phyloP scores from a whole-genome alignment of 2,888 invertebrate species.

The Agriopis leucophaearia region DNA sequence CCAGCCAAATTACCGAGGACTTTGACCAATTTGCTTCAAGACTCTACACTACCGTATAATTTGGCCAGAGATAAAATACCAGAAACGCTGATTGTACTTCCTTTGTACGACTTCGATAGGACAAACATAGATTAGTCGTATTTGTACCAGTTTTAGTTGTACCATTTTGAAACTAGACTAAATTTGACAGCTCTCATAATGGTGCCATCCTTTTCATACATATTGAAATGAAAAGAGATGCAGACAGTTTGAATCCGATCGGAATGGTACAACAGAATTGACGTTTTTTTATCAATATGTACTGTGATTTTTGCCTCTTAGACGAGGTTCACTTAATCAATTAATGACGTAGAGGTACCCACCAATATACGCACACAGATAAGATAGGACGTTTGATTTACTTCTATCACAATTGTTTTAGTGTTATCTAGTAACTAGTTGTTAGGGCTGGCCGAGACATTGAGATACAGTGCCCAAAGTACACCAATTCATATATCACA shows the following conservation, averaged over 20 bases:
- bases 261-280: too few relatives aligned
- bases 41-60: conserved; percentile 34
- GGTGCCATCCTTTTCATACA: too few relatives aligned
- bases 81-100: conserved; percentile 20
- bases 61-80: conserved; percentile 30
- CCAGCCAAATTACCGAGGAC: conserved; percentile 59
- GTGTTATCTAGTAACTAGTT: conserved; percentile 24
- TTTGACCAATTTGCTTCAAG: conserved; percentile 58
- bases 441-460: too few relatives aligned
- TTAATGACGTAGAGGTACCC: conserved; percentile 15
- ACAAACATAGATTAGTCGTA: neutral
- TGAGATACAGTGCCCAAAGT: neutral
- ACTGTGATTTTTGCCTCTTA: neutral
- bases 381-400: conserved; percentile 28
- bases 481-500: neutral
- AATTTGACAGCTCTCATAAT: too few relatives aligned
- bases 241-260: too few relatives aligned
- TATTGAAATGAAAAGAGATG: too few relatives aligned
- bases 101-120: conserved; percentile 9
- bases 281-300: neutral
- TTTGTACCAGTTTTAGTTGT: too few relatives aligned
- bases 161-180: too few relatives aligned
- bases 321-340: conserved; percentile 14
- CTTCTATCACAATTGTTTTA: conserved; percentile 25
- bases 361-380: conserved; percentile 27